Evolutionary conservation across 2,113 vertebrate species (phyloP), one percentile per base, ranked within the genome.

Genomic region (Lipotes vexillifer): DNA sequence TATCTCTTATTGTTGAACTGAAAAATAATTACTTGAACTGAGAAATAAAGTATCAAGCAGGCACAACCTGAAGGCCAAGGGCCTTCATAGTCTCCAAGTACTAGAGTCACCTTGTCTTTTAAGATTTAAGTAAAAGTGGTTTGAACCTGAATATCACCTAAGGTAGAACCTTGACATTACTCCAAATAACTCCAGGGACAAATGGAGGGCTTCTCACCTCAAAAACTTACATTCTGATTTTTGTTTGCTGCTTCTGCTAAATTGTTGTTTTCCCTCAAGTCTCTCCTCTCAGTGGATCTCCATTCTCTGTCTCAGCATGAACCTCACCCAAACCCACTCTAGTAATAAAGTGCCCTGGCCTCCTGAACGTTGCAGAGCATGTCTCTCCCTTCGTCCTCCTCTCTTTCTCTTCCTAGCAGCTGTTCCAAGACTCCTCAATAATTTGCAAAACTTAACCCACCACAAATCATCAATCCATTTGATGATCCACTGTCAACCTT

Each of bases 331-430:
- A 20, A 21, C 5, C 4, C 27, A 15, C 23, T 90, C 36, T 31
- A 11, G 9, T 7, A 55, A 3, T 46, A 23, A n/a, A 44, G 1
- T 44, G 7, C 6, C 31, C 0, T n/a, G 31, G 5, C 12, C 46
- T 46, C 20, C 46, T 4, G 8, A 1, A 17, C 7, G 8, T 33
- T 57, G 31, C 31, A 23, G 63, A 77, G 38, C 23, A 55, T 66
- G 20, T 59, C 27, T 44, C 46, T 68, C 27, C 61, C 27, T 81
- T 29, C 81, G 6, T 12, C 1, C 8, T 89, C 29, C 2, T 21
- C 63, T 27, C 3, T 61, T 41, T 15, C 49, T 80, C 55, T 46
- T 46, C n/a, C 14, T 29, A 52, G 6, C n/a, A 78, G 10, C 8
- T n/a, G 1, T 88, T 65, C 41, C 29, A 68, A 9, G 9, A 20